A percentile compares a stretch with the other conserved stretches of the same genome.
phyloP scores from a whole-genome alignment of 2,797 vertebrate species.

The Leptoclinus maculatus region DNA sequence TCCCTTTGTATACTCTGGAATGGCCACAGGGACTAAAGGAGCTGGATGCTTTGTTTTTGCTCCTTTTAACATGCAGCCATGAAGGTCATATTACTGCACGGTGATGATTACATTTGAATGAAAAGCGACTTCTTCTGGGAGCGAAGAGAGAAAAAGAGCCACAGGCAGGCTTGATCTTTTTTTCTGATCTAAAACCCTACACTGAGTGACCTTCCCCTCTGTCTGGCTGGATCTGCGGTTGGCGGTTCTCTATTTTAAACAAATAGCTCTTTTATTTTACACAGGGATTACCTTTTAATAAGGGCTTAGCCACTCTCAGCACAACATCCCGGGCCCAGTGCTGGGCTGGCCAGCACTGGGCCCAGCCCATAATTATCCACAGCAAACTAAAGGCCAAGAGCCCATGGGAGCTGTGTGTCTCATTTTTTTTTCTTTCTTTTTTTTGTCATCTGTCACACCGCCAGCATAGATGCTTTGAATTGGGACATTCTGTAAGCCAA shows the following conservation, averaged over 20 bases:
- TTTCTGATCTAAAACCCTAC: slow-evolving; percentile 78
- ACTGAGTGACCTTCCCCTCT: slow-evolving; percentile 78
- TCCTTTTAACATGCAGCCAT: slow-evolving; percentile 80
- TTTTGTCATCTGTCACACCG: slow-evolving; percentile 76
- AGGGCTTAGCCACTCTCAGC: slow-evolving; percentile 77
- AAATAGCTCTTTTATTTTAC: slow-evolving; percentile 82
- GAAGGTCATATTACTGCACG: slow-evolving; percentile 82
- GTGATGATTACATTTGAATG: slow-evolving; percentile 85
- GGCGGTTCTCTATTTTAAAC: slow-evolving; percentile 75
- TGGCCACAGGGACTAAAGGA: slow-evolving; percentile 75
- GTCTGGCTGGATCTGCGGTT: slow-evolving; percentile 63
- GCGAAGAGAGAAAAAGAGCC: slow-evolving; percentile 72
- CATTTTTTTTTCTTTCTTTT: slow-evolving; percentile 50
- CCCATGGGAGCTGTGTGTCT: slow-evolving; percentile 67
- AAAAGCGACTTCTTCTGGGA: slow-evolving; percentile 80
- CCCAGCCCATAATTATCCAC: slow-evolving; percentile 76
- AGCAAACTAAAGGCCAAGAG: slow-evolving; percentile 69
- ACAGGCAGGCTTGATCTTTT: slow-evolving; percentile 78
- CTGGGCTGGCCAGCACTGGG: slow-evolving; percentile 46
- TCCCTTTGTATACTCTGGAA: slow-evolving; percentile 76
- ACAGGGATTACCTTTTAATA: slow-evolving; percentile 83
- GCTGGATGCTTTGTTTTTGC: slow-evolving; percentile 77
- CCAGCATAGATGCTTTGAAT: slow-evolving; percentile 82
- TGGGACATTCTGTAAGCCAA: slow-evolving; percentile 82
- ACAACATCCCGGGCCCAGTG: slow-evolving; percentile 63